Evolutionary conservation across 2,888 invertebrate genomes (phyloP).

Genomic region (Cistogaster globosa): DNA sequence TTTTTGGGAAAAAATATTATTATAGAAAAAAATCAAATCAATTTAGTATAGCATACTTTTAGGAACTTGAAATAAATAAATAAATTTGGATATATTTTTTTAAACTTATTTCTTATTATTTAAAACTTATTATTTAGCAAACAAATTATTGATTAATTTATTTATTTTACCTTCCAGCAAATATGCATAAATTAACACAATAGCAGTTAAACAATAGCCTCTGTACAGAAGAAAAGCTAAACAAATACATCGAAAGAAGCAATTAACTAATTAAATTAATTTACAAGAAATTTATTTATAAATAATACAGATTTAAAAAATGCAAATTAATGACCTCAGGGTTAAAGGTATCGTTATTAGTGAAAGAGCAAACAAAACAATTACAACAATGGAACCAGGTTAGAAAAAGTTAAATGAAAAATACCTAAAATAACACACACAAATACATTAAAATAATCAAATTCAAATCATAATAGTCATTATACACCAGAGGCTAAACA

Average conservation of each 20-base stretch:
- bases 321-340: slow-evolving; percentile 36
- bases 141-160: no score
- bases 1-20: no score
- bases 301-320: slow-evolving; percentile 37
- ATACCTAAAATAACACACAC: slow-evolving; percentile 27
- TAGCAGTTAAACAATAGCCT: no score
- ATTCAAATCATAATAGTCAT: slow-evolving; percentile 32
- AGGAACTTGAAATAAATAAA: no score
- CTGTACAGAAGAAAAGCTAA: neutral
- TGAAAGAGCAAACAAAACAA: neutral
- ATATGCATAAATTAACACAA: neutral
- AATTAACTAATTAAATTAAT: slow-evolving; percentile 44
- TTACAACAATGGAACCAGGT: slow-evolving; percentile 1
- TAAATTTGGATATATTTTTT: no score
- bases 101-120: no score
- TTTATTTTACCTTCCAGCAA: neutral
- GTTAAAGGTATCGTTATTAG: slow-evolving; percentile 54
- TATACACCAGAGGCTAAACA: slow-evolving; percentile 25
- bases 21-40: no score
- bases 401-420: slow-evolving; percentile 4
- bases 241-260: slow-evolving; percentile 25
- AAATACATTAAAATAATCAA: neutral
- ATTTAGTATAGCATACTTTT: no score
- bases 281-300: slow-evolving; percentile 36
- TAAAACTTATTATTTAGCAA: no score